These are phyloP conservation scores for Pilophorus perplexus DNA, from an alignment of 2,888 invertebrate species.

Conservation along the genomic window DNA sequence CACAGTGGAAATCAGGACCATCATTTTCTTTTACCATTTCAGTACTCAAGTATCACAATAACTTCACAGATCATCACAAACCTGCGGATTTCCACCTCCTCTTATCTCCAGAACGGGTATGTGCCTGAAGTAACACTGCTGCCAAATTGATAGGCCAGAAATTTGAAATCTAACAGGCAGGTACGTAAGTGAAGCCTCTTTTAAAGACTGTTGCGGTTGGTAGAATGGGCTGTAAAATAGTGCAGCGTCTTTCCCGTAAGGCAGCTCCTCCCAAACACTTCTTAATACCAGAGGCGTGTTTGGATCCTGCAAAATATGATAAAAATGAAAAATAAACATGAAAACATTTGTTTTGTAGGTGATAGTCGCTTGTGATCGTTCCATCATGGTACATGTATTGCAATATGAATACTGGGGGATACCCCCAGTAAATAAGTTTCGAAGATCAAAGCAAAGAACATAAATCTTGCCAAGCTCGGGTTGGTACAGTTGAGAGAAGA, in stretches of 20 bases:
- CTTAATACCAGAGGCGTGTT: constrained; percentile 61
- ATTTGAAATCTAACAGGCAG: constrained; percentile 53
- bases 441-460: too few species aligned
- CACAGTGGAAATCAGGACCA: too few species aligned
- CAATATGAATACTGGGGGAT: too few species aligned
- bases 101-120: constrained; percentile 73
- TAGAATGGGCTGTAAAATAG: constrained; percentile 84
- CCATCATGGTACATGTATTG: too few species aligned
- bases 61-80: constrained; percentile 26
- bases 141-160: constrained; percentile 72
- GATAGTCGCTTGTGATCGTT: too few species aligned
- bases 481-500: too few species aligned
- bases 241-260: constrained; percentile 73
- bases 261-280: constrained; percentile 87
- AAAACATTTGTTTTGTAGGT: too few species aligned
- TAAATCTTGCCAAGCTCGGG: too few species aligned
- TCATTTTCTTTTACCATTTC: too few species aligned
- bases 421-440: too few species aligned
- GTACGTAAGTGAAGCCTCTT: constrained; percentile 32
- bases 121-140: constrained; percentile 89
- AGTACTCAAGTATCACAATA: background rate
- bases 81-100: constrained; percentile 50
- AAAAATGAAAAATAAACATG: too few species aligned
- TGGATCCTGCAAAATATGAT: constrained; percentile 55
- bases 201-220: constrained; percentile 49